Percentiles rank a stretch among this genome's conserved stretches.
Conservation (phyloP, 2,888 invertebrate species). For the Neelides folsomi region DNA sequence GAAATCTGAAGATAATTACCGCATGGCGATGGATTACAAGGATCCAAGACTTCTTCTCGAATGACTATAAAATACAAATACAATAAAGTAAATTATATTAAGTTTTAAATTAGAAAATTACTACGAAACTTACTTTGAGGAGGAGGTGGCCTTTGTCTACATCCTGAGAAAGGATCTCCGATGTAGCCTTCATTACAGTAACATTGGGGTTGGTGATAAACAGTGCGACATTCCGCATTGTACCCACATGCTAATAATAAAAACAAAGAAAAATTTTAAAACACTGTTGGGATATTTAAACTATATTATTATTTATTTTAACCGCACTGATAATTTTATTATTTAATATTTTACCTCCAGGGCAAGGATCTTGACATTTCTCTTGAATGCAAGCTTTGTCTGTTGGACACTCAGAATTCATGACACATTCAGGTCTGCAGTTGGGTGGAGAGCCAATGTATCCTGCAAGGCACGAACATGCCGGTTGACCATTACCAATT, state of each 20-base stretch:
- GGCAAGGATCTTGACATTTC: constrained; percentile 61
- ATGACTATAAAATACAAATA: constrained; percentile 36
- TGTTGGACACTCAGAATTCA: constrained; percentile 46
- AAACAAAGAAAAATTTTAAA: constrained; percentile 58
- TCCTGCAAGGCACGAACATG: constrained; percentile 51
- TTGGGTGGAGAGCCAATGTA: constrained; percentile 54
- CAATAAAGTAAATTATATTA: too few species aligned
- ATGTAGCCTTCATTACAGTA: constrained; percentile 60
- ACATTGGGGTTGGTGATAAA: constrained; percentile 54
- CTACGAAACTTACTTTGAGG: constrained; percentile 5
- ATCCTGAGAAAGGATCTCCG: constrained; percentile 72
- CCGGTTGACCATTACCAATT: constrained; percentile 22
- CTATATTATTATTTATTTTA: too few species aligned
- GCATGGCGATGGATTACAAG: constrained; percentile 22
- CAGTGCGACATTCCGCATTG: constrained; percentile 43
- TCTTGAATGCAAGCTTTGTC: constrained; percentile 47
- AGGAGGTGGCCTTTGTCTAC: constrained; percentile 35
- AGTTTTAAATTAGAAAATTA: too few species aligned
- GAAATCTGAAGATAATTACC: constrained; percentile 2
- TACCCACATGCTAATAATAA: constrained; percentile 58
- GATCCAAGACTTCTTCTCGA: constrained; percentile 6
- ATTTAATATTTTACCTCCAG: too few species aligned
- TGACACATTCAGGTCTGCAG: constrained; percentile 48
- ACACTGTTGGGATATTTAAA: constrained; percentile 17
- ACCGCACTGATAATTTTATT: too few species aligned